Conservation (phyloP, 2,888 invertebrate genomes). For the Drosophila infuscata region DNA sequence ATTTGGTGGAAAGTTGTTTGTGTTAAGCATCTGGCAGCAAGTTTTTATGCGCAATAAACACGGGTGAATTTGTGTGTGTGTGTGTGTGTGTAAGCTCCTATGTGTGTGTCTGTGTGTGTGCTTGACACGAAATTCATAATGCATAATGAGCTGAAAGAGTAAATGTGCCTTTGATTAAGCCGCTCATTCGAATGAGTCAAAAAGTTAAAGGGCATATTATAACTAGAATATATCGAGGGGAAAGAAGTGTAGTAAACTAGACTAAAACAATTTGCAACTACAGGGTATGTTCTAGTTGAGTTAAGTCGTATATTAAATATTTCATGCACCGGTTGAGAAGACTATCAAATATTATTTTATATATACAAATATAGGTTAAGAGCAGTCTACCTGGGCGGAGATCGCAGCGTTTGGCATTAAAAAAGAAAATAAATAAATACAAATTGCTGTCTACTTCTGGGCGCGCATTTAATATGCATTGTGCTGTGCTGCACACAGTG, state of each 20-base stretch:
- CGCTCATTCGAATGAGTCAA: background rate
- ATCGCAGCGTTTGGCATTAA: conserved; percentile 9
- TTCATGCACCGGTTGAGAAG: background rate
- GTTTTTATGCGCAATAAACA: conserved; percentile 35
- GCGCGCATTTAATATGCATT: conserved; percentile 51
- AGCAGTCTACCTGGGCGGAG: conserved; percentile 4
- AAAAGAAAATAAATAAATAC: conserved; percentile 33
- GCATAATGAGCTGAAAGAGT: conserved; percentile 62
- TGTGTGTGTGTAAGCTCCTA: background rate
- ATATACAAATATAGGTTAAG: conserved; percentile 4
- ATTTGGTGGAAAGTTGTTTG: conserved; percentile 61
- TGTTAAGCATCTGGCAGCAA: conserved; percentile 50
- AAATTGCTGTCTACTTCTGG: conserved; percentile 64
- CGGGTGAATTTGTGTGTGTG: background rate
- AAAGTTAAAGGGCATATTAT: background rate
- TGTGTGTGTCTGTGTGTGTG: conserved; percentile 17
- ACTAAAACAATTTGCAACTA: background rate
- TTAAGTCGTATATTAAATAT: background rate
- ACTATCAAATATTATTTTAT: conserved; percentile 5
- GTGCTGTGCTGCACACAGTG: conserved; percentile 18
- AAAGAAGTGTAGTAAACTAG: background rate
- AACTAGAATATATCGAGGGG: background rate
- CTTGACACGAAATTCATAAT: conserved; percentile 54
- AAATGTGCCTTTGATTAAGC: conserved; percentile 51
- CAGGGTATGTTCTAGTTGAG: conserved; percentile 10